Base-by-base conservation (phyloP, 2,888 invertebrate genomes). In the Drosophila sordidapex region DNA sequence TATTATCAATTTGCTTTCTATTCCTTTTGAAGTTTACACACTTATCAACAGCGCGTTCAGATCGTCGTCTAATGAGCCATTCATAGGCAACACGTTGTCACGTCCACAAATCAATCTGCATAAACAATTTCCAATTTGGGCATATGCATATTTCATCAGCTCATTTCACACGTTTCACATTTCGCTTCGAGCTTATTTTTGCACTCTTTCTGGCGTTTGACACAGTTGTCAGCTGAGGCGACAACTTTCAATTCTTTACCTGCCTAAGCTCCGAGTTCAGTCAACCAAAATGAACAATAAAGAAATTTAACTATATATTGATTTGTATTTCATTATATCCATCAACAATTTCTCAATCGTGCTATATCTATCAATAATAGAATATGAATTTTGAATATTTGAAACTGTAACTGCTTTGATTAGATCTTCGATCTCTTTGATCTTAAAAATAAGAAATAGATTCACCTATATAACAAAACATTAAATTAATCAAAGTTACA, bases 171-270 rank as follows among this genome's bases (percentile, higher is more conserved):
- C 68, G 68, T 65, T 73, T 62, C 33, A 33, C 60, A 67, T 59
- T 67, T 51, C 29, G 11, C 21, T 56, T 64, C 21, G 52, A 38
- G 18, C 57, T 58, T 11, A 46, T 52, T 67, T 70, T 75, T 53
- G 71, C 75, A 75, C 57, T 54, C 43, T 67, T 70, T 33, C 46
- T 8, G n/a, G 46, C 40, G 1, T 21, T 21, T 21, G 21, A 21
- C 21, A 21, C 21, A 21, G 21, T 21, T 85, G 85, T 79, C 86
- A 85, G 49, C 40, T 13, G 38, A 25, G 21, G 36, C 62, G 49
- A 65, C 67, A 68, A 82, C 82, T 85, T 82, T 85, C 86, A 82
- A 83, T 82, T 81, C 83, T 62, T 58, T 68, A 57, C 56, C 36
- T 70, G 10, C 25, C 25, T 31, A 31, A 49, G 15, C 25, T 25